Conservation (phyloP, 2,797 vertebrate species). For the Rhinatrema bivittatum region DNA sequence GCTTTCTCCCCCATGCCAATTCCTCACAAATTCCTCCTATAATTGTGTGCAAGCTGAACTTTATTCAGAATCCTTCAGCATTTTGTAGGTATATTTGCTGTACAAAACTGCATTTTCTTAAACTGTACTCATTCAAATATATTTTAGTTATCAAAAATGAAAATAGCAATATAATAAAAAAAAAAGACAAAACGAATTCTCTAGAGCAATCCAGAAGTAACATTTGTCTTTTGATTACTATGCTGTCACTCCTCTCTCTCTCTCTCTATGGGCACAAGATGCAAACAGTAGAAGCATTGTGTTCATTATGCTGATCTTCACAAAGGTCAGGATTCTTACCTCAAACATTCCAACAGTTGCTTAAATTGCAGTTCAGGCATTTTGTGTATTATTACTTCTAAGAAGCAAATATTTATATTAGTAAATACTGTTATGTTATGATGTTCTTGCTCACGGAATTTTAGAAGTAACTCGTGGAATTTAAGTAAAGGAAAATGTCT, state of each 20-base stretch:
- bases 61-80: conserved; percentile 13
- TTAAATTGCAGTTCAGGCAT: conserved; percentile 37
- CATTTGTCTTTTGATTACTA: not conserved
- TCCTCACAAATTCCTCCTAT: conserved; percentile 9
- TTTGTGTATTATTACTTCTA: conserved; percentile 30
- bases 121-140: too few species aligned
- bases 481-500: conserved; percentile 13
- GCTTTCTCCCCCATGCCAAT: conserved; percentile 5
- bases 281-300: conserved; percentile 36
- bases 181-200: conserved; percentile 14
- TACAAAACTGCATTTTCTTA: conserved; percentile 18
- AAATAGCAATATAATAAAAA: conserved; percentile 3
- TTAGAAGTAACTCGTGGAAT: conserved; percentile 22
- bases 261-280: conserved; percentile 26
- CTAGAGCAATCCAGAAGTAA: conserved; percentile 6
- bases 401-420: conserved; percentile 49
- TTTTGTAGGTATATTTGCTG: conserved; percentile 1
- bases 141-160: conserved; percentile 20
- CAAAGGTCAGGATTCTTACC: conserved; percentile 38
- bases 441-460: conserved; percentile 25
- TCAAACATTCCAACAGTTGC: conserved; percentile 35
- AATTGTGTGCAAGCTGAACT: conserved; percentile 8
- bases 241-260: conserved; percentile 10
- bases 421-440: conserved; percentile 38
- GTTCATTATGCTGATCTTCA: conserved; percentile 29